Conservation (phyloP, 2,113 vertebrate genomes). For the Boulengeromyrus knoepffleri region DNA sequence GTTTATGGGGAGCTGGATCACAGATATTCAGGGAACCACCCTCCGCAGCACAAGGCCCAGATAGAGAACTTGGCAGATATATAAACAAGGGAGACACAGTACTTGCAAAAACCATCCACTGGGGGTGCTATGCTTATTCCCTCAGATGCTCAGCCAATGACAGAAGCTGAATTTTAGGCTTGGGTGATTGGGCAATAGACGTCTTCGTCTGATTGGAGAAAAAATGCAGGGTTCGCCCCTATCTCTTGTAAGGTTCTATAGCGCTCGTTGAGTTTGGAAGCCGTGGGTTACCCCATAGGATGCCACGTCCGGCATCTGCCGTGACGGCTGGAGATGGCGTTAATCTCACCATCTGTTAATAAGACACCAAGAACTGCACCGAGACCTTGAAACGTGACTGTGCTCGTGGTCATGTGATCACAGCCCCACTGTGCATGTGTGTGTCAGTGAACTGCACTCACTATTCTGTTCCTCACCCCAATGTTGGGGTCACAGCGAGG, state of each 20-base stretch:
- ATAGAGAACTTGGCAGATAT: not conserved
- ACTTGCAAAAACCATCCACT: not conserved
- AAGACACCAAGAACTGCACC: not conserved
- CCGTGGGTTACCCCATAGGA: not conserved
- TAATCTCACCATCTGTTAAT: slow-evolving; percentile 3
- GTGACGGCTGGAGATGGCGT: not conserved
- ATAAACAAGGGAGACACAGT: not conserved
- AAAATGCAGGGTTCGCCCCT: not conserved
- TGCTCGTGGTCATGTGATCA: not conserved
- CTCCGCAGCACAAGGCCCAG: not conserved
- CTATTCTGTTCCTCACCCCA: not conserved
- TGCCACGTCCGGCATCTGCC: not conserved
- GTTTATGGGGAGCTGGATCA: not conserved
- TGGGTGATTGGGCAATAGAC: not conserved
- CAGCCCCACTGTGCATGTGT: not conserved
- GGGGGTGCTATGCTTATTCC: not conserved
- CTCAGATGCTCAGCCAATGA: not conserved
- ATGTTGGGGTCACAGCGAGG: not conserved
- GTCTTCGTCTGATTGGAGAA: not conserved
- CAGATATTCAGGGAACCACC: not conserved
- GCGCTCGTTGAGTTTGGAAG: not conserved
- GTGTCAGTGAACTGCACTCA: not conserved
- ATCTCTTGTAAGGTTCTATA: not conserved
- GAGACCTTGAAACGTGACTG: slow-evolving; percentile 2
- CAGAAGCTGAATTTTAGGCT: not conserved